These are phyloP conservation scores for Junonia oenone DNA, from an alignment of 2,888 invertebrate species.

Conservation along the genomic window DNA sequence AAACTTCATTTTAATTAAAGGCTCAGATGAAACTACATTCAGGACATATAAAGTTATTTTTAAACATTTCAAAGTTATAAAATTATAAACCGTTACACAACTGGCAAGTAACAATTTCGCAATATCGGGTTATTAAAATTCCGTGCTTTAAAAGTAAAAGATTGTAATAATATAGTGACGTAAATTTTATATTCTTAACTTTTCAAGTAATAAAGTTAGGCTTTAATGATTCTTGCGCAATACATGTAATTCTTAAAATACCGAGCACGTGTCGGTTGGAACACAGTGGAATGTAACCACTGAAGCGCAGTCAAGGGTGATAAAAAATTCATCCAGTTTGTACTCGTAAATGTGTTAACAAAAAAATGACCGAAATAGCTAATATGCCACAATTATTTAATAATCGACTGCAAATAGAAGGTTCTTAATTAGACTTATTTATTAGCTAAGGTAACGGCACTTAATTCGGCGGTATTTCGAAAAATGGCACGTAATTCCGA, in stretches of 20 bases:
- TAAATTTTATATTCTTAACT: conserved; percentile 6
- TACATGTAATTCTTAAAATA: conserved; percentile 2
- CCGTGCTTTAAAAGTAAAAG: conserved; percentile 10
- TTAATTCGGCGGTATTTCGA: too few species aligned
- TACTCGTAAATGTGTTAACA: too few species aligned
- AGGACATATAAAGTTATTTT: neutral
- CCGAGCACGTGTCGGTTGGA: neutral
- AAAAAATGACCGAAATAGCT: too few species aligned
- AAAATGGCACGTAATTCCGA: too few species aligned
- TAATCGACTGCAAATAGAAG: too few species aligned
- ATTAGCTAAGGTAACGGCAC: too few species aligned
- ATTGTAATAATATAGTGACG: conserved; percentile 14
- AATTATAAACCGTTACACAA: neutral
- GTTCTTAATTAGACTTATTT: too few species aligned
- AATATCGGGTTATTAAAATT: conserved; percentile 10
- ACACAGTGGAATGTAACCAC: neutral
- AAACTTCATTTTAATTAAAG: neutral
- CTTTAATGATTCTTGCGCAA: conserved; percentile 2
- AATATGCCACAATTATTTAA: too few species aligned
- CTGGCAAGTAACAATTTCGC: neutral
- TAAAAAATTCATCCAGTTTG: too few species aligned
- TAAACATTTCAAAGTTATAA: neutral
- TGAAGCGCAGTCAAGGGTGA: neutral
- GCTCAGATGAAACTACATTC: neutral
- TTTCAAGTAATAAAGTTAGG: conserved; percentile 8